Evolutionary conservation across 1,140 invertebrate genomes (phyloP), one percentile per base, ranked within the genome.

Genomic region (Sinonovacula constricta): DNA sequence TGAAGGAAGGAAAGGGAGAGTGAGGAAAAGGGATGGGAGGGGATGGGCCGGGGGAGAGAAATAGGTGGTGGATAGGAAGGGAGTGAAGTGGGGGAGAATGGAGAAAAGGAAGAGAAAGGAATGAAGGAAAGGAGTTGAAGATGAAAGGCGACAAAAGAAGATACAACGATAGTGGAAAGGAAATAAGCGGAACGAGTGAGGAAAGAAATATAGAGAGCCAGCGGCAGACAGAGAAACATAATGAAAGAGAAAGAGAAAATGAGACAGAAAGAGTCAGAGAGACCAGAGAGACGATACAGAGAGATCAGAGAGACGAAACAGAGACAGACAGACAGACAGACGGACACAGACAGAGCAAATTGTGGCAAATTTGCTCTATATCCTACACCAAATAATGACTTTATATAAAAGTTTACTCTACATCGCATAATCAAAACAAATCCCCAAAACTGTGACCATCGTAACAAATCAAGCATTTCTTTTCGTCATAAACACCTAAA

Each of bases 71-170:
- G 45, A n/a, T 49, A 49, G 45, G 45, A 49, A 49, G 45, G 45
- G 45, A 49, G 45, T 12, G 45, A 49, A n/a, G 45, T 12, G n/a
- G 45, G 45, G n/a, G n/a, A n/a, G 45, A 49, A 49, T 12, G 45
- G n/a, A 49, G 45, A n/a, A 49, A 49, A n/a, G 45, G n/a, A 49
- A n/a, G 45, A 49, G n/a, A n/a, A n/a, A 49, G n/a, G 45, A n/a
- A 49, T 14, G 45, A n/a, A 49, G n/a, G 45, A n/a, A 49, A 49
- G 45, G 45, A 49, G n/a, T 12, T 12, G n/a, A 49, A n/a, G 45
- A 49, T 14, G 45, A n/a, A 49, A 49, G 45, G 45, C 12, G n/a
- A n/a, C 12, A 49, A 49, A n/a, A n/a, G n/a, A 49, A n/a, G 45
- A 49, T 14, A n/a, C 12, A 49, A 49, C 12, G 45, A 49, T 14